Conservation (phyloP, 2,888 invertebrate genomes). For the Eupithecia centaureata region DNA sequence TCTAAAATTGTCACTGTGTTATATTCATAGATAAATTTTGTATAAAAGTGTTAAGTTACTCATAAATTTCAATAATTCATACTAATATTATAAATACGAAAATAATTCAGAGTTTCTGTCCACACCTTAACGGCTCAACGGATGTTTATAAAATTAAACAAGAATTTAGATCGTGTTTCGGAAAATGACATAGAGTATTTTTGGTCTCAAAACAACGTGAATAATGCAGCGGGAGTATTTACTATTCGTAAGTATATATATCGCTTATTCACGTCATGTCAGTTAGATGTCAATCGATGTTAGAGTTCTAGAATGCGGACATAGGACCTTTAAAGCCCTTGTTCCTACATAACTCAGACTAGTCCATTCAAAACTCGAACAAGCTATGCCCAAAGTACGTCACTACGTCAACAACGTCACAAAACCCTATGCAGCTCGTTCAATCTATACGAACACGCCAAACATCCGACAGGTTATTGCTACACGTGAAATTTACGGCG, state of each 20-base stretch:
- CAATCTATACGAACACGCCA: constrained; percentile 68
- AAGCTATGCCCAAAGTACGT: background rate
- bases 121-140: background rate
- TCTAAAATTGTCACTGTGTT: background rate
- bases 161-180: background rate
- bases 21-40: background rate
- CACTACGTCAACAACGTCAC: background rate
- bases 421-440: constrained; percentile 43
- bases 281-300: too few species aligned
- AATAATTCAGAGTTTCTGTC: background rate
- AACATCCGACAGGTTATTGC: constrained; percentile 67
- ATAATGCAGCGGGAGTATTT: background rate
- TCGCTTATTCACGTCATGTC: too few species aligned
- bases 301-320: too few species aligned
- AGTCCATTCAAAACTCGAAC: background rate
- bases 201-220: background rate
- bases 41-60: background rate
- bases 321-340: background rate
- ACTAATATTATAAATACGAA: background rate
- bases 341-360: background rate
- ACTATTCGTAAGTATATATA: too few species aligned
- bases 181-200: background rate
- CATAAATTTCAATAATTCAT: background rate
- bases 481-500: constrained; percentile 70
- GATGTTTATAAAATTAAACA: background rate